These are phyloP conservation scores for Monochamus alternatus DNA, from an alignment of 2,888 invertebrate species.

Conservation along the genomic window DNA sequence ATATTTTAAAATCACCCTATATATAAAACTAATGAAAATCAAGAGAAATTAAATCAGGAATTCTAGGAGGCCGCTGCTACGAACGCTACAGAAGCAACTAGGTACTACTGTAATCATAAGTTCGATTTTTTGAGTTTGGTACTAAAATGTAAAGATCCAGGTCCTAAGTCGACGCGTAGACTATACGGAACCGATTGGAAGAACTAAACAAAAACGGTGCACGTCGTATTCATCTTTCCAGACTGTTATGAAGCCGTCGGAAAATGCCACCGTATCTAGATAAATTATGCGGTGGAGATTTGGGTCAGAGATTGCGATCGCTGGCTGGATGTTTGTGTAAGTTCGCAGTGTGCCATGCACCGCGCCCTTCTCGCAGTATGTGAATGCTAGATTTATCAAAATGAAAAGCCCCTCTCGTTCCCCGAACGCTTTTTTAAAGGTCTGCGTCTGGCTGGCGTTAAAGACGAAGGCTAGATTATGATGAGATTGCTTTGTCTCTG, in stretches of 20 bases:
- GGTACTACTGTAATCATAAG: too few relatives aligned
- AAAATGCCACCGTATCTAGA: conserved; percentile 43
- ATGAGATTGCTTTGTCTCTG: conserved; percentile 12
- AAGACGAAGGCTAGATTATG: conserved; percentile 28
- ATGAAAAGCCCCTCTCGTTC: conserved; percentile 12
- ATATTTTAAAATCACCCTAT: too few relatives aligned
- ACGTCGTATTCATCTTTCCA: conserved; percentile 48
- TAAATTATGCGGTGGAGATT: conserved; percentile 51
- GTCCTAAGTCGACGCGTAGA: too few relatives aligned
- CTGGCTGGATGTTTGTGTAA: conserved; percentile 34
- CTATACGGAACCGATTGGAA: conserved; percentile 15
- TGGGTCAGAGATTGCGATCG: conserved; percentile 50
- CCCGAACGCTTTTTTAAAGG: conserved; percentile 6
- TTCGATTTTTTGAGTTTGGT: too few relatives aligned
- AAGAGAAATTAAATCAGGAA: too few relatives aligned
- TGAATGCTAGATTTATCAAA: conserved; percentile 28
- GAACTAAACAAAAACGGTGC: conserved; percentile 51
- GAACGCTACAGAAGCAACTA: too few relatives aligned
- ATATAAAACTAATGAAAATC: too few relatives aligned
- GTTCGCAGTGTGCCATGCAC: conserved; percentile 18
- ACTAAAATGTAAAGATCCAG: too few relatives aligned
- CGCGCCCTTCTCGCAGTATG: conserved; percentile 14
- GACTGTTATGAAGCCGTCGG: conserved; percentile 48
- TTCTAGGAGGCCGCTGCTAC: too few relatives aligned
- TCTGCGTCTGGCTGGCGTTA: conserved; percentile 15